Base-by-base conservation (phyloP, 2,113 vertebrate species). In the Tupaia chinensis region DNA sequence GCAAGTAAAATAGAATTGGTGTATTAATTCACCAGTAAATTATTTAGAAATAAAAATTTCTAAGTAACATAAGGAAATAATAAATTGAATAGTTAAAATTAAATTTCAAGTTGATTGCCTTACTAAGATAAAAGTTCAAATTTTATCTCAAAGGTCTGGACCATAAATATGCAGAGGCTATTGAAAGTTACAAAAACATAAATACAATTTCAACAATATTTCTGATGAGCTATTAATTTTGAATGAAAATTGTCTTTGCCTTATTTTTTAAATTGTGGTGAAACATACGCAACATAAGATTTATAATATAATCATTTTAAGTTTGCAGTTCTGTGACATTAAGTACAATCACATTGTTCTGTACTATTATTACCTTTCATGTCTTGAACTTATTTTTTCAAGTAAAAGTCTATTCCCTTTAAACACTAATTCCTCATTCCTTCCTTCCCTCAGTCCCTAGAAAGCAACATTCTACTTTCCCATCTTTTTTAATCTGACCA, bases 31-130 rank as follows among this genome's bases (percentile, higher is more conserved):
- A 72, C n/a, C 66, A 11, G 54, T 27, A 78, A 73, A 72, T 70
- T 84, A 92, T 56, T 66, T 72, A 9, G 44, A 89, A 68, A 70
- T 78, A 70, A 61, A 86, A 85, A 89, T 29, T 58, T 29, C 10
- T 84, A 6, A 23, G 22, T 84, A 61, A 76, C 74, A 69, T 66
- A 58, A 29, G 15, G 9, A 29, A 77, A 16, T 16, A 22, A 56
- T 11, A 78, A 15, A 74, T 82, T 73, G 78, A 82, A 22, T 56
- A 74, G 34, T 65, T 76, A 29, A 27, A 34, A 70, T 76, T 79
- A 32, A 54, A 61, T 44, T 66, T 87, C 4, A 83, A 90, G 63
- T 54, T 66, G 11, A 77, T 60, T 61, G 4, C 9, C 23, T 94
- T 74, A 76, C n/a, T 74, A 86, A 65, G 10, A 87, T 66, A 76